Evolutionary conservation across 2,888 invertebrate species (phyloP).

Genomic region (Camponotus fellah): DNA sequence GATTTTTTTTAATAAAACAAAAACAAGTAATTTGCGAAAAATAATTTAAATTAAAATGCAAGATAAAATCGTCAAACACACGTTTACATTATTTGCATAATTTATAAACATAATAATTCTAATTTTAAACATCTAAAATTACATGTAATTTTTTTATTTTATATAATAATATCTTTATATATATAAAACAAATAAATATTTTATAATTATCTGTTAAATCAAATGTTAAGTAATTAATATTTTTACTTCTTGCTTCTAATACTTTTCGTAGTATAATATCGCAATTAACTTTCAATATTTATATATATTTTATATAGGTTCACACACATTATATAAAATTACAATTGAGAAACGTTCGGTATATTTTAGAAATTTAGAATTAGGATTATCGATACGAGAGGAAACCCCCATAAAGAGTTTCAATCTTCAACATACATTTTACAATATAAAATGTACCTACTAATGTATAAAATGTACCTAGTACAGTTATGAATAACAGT

Average conservation of each 20-base stretch:
- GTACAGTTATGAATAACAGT: slow-evolving; percentile 13
- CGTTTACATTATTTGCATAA: not conserved
- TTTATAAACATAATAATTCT: not conserved
- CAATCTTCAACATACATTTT: not conserved
- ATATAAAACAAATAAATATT: not conserved
- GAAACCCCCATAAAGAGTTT: not conserved
- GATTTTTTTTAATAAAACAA: not conserved
- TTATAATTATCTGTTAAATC: slow-evolving; percentile 3
- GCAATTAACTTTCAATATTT: not conserved
- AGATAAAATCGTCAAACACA: not conserved
- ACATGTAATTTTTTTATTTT: not conserved
- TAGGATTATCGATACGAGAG: not conserved
- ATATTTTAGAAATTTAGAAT: not conserved
- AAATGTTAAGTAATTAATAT: not conserved
- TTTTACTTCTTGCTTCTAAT: not conserved
- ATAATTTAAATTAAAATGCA: not conserved
- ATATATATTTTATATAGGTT: not conserved
- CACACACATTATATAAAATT: not conserved
- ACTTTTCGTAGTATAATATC: not conserved
- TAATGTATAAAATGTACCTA: not conserved
- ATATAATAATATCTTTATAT: slow-evolving; percentile 2
- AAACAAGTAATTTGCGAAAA: not conserved
- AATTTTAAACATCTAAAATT: not conserved
- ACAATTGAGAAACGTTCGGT: not conserved
- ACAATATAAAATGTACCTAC: not conserved